These are phyloP conservation scores for Oligia strigilis DNA, from an alignment of 2,888 invertebrate species.

Conservation along the genomic window DNA sequence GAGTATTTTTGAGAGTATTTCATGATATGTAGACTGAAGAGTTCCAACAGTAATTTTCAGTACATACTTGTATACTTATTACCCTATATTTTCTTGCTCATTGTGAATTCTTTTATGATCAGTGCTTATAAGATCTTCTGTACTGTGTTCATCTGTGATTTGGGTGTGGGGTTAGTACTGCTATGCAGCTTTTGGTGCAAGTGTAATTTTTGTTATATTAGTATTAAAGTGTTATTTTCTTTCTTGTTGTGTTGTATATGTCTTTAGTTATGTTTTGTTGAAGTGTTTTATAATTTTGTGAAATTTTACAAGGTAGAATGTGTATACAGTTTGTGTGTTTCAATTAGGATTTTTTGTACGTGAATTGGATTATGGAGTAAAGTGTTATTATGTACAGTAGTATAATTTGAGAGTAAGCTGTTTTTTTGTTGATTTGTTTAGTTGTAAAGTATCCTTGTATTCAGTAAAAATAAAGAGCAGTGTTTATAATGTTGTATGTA, in stretches of 20 bases:
- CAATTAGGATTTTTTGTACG: background rate
- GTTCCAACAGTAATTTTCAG: background rate
- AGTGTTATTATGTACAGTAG: conserved; percentile 4
- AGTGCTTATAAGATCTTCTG: background rate
- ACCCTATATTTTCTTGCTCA: background rate
- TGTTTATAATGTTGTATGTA: conserved; percentile 6
- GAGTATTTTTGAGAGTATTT: background rate
- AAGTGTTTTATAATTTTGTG: background rate
- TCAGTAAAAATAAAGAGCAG: background rate
- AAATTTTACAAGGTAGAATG: background rate
- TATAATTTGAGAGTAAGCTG: background rate
- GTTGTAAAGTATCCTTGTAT: background rate
- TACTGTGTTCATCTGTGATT: background rate
- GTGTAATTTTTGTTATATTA: background rate
- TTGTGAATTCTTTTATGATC: background rate
- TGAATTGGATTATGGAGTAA: background rate
- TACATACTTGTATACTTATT: background rate
- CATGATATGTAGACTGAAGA: background rate
- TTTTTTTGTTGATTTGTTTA: conserved; percentile 1
- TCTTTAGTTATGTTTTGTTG: background rate
- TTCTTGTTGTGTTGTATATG: background rate
- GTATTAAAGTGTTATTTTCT: background rate
- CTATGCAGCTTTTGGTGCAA: background rate
- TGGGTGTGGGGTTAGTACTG: background rate
- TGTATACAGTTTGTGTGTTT: background rate